A percentile compares a stretch with the other conserved stretches of the same genome.
These are phyloP conservation scores for Pipra filicauda DNA, from an alignment of 2,113 vertebrate species.

Conservation along the genomic window DNA sequence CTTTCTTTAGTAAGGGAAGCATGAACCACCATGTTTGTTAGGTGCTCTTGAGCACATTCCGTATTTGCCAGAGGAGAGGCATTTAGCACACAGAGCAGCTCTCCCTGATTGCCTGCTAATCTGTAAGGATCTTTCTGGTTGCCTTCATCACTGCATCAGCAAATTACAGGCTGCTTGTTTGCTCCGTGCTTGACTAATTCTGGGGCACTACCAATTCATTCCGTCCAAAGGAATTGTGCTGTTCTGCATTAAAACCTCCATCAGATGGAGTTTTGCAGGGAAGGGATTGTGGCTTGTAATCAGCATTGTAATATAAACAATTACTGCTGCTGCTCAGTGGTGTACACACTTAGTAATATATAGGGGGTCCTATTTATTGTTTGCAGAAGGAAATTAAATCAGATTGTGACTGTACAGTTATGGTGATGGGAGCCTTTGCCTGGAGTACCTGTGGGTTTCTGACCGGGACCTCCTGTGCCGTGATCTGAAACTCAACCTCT, in stretches of 20 bases:
- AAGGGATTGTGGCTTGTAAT: neutral
- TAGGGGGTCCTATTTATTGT: neutral
- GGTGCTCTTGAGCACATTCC: neutral
- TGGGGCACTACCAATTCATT: neutral
- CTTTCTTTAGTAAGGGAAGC: neutral
- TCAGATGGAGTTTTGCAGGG: neutral
- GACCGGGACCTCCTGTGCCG: neutral
- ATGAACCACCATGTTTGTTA: neutral
- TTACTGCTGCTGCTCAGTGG: neutral
- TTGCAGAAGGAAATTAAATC: neutral
- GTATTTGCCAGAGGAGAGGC: neutral
- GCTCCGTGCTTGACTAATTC: neutral
- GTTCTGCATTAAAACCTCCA: neutral
- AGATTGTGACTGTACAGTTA: neutral
- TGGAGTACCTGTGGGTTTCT: neutral
- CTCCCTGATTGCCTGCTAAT: neutral
- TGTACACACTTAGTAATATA: fast-evolving
- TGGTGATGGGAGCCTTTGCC: neutral
- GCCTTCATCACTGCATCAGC: neutral
- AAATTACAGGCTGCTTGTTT: neutral
- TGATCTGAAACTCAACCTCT: neutral
- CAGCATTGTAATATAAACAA: neutral
- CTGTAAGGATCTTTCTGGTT: neutral
- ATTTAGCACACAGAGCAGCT: neutral
- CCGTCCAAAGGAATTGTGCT: neutral